These are phyloP conservation scores for Romanomermis culicivorax DNA, from an alignment of 2,888 invertebrate species.

Conservation along the genomic window DNA sequence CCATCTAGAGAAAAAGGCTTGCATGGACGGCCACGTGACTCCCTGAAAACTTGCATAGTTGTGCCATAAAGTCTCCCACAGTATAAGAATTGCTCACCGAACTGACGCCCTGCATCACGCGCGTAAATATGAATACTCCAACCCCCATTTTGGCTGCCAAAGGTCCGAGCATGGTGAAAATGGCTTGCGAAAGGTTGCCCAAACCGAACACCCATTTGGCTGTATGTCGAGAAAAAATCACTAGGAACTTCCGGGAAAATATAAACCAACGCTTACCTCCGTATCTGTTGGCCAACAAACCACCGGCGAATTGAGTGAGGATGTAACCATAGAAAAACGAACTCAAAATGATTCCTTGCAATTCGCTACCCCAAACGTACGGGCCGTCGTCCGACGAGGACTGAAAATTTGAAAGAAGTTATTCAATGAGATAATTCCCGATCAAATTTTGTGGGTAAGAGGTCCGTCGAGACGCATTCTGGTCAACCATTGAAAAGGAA, in stretches of 20 bases:
- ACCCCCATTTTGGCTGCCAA: constrained; percentile 3
- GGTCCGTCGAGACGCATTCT: no score
- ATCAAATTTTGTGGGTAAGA: no score
- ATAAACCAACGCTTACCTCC: no score
- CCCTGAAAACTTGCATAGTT: constrained; percentile 13
- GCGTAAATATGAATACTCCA: constrained; percentile 17
- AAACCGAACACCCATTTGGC: constrained; percentile 9
- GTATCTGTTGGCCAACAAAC: constrained; percentile 10
- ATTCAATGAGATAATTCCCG: no score
- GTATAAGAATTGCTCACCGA: background rate
- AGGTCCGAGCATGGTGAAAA: constrained; percentile 1
- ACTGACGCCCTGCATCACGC: constrained; percentile 14
- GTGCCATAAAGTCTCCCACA: background rate
- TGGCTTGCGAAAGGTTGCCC: background rate
- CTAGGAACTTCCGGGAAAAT: no score
- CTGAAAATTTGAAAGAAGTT: background rate
- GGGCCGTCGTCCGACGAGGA: background rate
- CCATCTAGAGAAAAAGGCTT: constrained; percentile 22
- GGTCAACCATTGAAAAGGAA: no score
- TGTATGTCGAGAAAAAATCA: background rate
- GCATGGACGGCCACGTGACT: constrained; percentile 24
- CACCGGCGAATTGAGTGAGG: constrained; percentile 11
- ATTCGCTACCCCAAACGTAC: background rate
- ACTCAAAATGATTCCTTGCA: constrained; percentile 8
- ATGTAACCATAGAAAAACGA: constrained; percentile 13